A percentile compares a stretch with the other conserved stretches of the same genome.
phyloP scores from a whole-genome alignment of 2,113 vertebrate species.

The Daphoenositta chrysoptera region DNA sequence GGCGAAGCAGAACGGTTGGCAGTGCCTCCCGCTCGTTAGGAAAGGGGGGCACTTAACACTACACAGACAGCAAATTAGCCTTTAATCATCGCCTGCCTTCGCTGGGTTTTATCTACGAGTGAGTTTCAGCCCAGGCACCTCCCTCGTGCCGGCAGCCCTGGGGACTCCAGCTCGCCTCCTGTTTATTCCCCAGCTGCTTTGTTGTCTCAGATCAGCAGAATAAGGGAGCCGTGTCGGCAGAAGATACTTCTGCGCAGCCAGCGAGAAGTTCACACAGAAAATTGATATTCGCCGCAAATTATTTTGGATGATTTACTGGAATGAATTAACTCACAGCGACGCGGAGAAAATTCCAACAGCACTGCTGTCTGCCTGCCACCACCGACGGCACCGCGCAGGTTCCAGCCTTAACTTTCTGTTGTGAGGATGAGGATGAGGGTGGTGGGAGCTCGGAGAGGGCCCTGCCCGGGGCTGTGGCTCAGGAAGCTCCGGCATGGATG shows the following conservation, averaged over 20 bases:
- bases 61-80: slow-evolving; percentile 72
- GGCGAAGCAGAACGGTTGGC: background rate
- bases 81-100: slow-evolving; percentile 61
- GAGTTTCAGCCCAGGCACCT: slow-evolving; percentile 40
- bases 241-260: slow-evolving; percentile 52
- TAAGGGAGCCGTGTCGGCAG: slow-evolving; percentile 44
- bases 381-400: fast-evolving
- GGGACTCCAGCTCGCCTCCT: slow-evolving; percentile 36
- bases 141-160: background rate
- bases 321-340: slow-evolving; percentile 57
- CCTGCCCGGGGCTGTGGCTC: background rate
- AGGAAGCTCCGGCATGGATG: fast-evolving
- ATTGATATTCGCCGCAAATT: slow-evolving; percentile 57
- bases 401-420: fast-evolving
- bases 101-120: background rate
- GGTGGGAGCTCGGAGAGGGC: fast-evolving
- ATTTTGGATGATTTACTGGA: slow-evolving; percentile 68
- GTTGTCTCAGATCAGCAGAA: slow-evolving; percentile 62
- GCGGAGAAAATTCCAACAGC: slow-evolving; percentile 3
- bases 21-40: slow-evolving; percentile 53
- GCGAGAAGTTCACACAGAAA: slow-evolving; percentile 59
- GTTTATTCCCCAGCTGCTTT: slow-evolving; percentile 64
- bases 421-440: background rate
- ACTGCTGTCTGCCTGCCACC: background rate
- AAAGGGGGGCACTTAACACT: slow-evolving; percentile 49